Base-by-base conservation (phyloP, 2,797 vertebrate species). In the Periophthalmus magnuspinnatus region DNA sequence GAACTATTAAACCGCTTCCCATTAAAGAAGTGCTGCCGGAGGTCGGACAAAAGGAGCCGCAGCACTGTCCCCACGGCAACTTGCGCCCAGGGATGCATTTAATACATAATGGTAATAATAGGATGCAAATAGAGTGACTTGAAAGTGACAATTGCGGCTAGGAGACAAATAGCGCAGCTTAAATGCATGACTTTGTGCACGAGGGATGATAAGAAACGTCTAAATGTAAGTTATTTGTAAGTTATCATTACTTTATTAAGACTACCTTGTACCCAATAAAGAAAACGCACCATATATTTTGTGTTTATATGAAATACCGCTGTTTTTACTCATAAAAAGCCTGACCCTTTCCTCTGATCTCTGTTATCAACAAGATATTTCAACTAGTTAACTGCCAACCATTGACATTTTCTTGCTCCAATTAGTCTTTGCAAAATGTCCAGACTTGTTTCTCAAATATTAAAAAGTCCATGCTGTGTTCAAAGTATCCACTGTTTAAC, bases 1-100 rank as follows among this genome's bases (percentile, higher is more conserved):
- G 86, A 91, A 79, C 83, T 72, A 78, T 85, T 88, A 84, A 90
- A 92, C 73, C 19, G 77, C 84, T 80, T 84, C 81, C 85, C 76
- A 89, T 90, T 89, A 90, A 89, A 87, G 81, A 61, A n/a, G 79
- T 76, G 71, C 68, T 48, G 60, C 65, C 32, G 73, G 76, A 76
- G 79, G 79, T 77, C 81, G 82, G 84, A 86, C 84, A 84, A 86
- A 60, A 84, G 77, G 69, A 74, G 65, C 55, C 63, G 76, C 77
- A 74, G 61, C 75, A 50, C 58, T 65, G 64, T 67, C 69, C 77
- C 89, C 74, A 65, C 81, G 77, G 80, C 72, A 82, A 75, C 84
- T 75, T 81, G 75, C 81, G 81, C 84, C 84, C 60, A 71, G 84
- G 80, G 85, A 87, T 72, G 78, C 76, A 68, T 87, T 88, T 86